These are phyloP conservation scores for Conistra vaccinii DNA, from an alignment of 2,888 invertebrate genomes.

Conservation along the genomic window DNA sequence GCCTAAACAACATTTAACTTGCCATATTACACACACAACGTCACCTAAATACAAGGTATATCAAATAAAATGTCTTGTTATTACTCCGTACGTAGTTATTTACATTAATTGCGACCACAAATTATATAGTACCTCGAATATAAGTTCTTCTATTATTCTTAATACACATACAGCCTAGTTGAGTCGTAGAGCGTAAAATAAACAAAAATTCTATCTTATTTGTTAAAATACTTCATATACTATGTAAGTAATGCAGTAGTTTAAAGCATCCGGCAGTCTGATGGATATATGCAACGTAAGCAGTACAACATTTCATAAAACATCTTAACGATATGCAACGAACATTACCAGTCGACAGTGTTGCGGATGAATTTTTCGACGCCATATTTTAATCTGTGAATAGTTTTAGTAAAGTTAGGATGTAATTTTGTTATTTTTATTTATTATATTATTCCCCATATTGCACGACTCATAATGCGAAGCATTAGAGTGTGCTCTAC, in stretches of 20 bases:
- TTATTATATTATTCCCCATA: too few relatives aligned
- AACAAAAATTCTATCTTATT: conserved; percentile 73
- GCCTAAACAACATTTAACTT: conserved; percentile 1
- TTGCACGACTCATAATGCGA: too few relatives aligned
- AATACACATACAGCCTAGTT: conserved; percentile 66
- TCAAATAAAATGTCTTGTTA: conserved; percentile 64
- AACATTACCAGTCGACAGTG: too few relatives aligned
- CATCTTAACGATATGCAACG: background rate
- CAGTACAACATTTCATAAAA: background rate
- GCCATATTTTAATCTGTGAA: too few relatives aligned
- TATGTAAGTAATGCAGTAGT: conserved; percentile 38
- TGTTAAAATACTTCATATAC: conserved; percentile 63
- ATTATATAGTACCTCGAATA: conserved; percentile 64
- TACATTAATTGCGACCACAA: conserved; percentile 68
- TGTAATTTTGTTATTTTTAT: too few relatives aligned
- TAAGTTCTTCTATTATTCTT: conserved; percentile 66
- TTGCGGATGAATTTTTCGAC: too few relatives aligned
- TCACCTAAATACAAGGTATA: conserved; percentile 44
- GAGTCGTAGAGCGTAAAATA: conserved; percentile 75
- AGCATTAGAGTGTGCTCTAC: too few relatives aligned
- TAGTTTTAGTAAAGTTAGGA: too few relatives aligned
- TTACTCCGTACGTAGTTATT: conserved; percentile 59
- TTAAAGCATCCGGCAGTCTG: background rate
- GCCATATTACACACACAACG: conserved; percentile 16
- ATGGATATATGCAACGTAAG: background rate